Evolutionary conservation across 2,888 invertebrate species (phyloP).

Genomic region (Elegia similella): DNA sequence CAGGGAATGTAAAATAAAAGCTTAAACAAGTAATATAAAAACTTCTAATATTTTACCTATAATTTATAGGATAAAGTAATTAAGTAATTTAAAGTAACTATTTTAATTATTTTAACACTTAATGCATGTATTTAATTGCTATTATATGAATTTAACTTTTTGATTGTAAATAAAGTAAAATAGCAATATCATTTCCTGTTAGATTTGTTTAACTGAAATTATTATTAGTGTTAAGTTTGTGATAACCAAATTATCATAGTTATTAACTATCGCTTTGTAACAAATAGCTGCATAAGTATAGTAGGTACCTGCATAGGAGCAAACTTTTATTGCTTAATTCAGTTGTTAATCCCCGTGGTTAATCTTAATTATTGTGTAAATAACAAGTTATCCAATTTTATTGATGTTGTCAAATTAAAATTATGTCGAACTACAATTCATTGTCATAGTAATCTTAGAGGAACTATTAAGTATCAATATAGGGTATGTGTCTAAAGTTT

Average conservation of each 20-base stretch:
- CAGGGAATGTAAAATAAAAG: too few relatives aligned
- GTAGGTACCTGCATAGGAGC: background rate
- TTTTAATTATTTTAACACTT: too few relatives aligned
- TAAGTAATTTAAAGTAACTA: too few relatives aligned
- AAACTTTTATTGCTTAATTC: background rate
- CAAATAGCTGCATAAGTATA: background rate
- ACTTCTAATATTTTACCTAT: too few relatives aligned
- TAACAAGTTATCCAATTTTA: constrained; percentile 25
- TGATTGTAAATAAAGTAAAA: constrained; percentile 2
- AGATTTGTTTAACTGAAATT: background rate
- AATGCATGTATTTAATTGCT: background rate
- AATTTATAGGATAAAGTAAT: too few relatives aligned
- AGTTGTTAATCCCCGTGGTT: too few relatives aligned
- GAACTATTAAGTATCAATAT: background rate
- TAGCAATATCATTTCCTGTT: background rate
- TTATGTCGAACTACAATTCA: constrained; percentile 7
- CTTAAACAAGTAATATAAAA: too few relatives aligned
- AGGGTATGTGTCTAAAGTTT: background rate
- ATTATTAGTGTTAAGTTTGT: constrained; percentile 16
- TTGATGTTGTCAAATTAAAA: constrained; percentile 23
- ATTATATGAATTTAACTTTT: background rate
- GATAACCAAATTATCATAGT: constrained; percentile 3
- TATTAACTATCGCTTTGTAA: background rate
- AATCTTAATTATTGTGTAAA: constrained; percentile 15
- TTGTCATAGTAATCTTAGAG: background rate